Evolutionary conservation across 1,140 invertebrate species (phyloP).

Genomic region (Trinorchestia longiramus): DNA sequence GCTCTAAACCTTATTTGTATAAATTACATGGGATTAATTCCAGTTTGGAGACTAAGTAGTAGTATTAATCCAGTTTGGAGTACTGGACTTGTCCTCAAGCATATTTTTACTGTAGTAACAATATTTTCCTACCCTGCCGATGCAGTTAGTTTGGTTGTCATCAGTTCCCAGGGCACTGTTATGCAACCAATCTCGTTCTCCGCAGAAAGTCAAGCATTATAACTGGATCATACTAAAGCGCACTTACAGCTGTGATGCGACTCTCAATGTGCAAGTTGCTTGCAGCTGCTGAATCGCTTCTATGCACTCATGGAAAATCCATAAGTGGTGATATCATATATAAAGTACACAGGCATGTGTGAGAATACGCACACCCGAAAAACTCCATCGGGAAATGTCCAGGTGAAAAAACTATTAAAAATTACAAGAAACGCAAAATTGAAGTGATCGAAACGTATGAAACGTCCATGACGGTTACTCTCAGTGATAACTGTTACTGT

Average conservation of each 20-base stretch:
- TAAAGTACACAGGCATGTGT: neutral
- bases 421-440: too few species aligned
- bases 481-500: too few species aligned
- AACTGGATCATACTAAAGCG: neutral
- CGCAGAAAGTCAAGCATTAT: neutral
- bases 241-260: neutral
- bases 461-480: too few species aligned
- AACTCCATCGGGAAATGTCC: too few species aligned
- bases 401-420: too few species aligned
- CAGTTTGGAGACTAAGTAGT: too few species aligned
- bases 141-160: neutral
- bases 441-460: too few species aligned
- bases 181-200: neutral
- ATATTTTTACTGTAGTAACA: neutral
- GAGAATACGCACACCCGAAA: neutral
- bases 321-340: neutral
- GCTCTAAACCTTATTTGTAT: neutral
- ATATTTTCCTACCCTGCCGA: neutral
- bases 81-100: neutral
- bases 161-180: neutral
- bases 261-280: neutral
- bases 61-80: neutral
- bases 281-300: neutral
- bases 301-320: neutral
- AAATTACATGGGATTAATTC: neutral